Base-by-base conservation (phyloP, 2,797 vertebrate genomes). In the Pterois miles region DNA sequence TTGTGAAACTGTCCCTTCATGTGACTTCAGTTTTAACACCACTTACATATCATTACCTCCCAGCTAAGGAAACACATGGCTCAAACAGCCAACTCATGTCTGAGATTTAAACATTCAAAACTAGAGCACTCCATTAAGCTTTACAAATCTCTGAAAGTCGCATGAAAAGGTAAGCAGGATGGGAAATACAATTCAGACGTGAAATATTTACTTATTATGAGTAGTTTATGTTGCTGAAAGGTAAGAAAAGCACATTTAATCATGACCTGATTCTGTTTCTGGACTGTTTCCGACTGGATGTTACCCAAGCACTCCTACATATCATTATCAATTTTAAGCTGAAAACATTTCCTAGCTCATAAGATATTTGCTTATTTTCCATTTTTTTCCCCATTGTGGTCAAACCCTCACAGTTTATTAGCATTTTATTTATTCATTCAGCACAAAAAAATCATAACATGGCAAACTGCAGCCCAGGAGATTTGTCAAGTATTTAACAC, bases 111-210 rank as follows among this genome's bases (percentile, higher is more conserved):
- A 53, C 43, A 72, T 60, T 27, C 20, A 13, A 54, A 72, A 66
- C n/a, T 40, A 23, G 64, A 62, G 34, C 38, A n/a, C 13, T 63
- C 23, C 65, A 68, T 57, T 74, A 68, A 67, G 65, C 65, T 58
- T 27, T 20, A 38, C 58, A 74, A 29, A 74, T 63, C 58, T 69
- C 58, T 67, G 20, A 69, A 13, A 74, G 71, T 31, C 58, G 58
- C 71, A 64, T 23, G 63, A 52, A 58, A 63, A 34, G 31, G 34
- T 58, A 33, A 57, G 58, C 13, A 29, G 70, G 64, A 29, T 14
- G 33, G 34, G n/a, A 22, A 46, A 14, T 1, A 12, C 0, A 50
- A 58, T 16, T 36, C 31, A 12, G 13, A 60, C 13, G 18, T 46
- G 8, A 8, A n/a, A 67, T 40, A 23, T 52, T 40, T 10, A n/a